Base-by-base conservation (phyloP, 2,888 invertebrate genomes). In the Miltochrista miniata region DNA sequence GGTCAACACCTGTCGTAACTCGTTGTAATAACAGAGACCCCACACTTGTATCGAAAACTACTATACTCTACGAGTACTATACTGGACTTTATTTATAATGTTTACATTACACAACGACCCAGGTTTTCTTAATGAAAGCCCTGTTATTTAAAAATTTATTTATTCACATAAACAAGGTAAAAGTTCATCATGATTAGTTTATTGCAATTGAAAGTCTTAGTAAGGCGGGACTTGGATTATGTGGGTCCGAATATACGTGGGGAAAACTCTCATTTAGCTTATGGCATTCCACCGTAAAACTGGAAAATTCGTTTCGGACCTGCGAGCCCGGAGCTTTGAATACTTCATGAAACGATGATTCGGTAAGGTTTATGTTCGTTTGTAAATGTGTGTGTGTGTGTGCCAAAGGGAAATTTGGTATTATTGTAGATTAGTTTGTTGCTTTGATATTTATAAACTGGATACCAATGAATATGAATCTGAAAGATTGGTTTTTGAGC, bases 201-300 rank as follows among this genome's bases (percentile, higher is more conserved):
- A 74, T 74, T 72, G 71, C 66, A 68, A 79, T 77, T 74, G 65
- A 51, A 60, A 64, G 62, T 61, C 65, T 24, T 44, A 49, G 38
- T 68, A 61, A 61, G 64, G 66, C 67, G 72, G 64, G 48, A 59
- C 56, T 56, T 54, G 70, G 70, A 70, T 76, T 76, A 73, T 63
- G 49, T 59, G 59, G 62, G 65, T 48, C 42, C 44, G 59, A 60
- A 59, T 64, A 61, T 30, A 60, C 55, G 38, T 55, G 55, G 60
- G 59, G 64, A 45, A 48, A 46, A 63, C 61, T 70, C 79, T 79
- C 79, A 80, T 83, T 83, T 76, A 70, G 83, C 81, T 83, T 79
- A 79, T 63, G 62, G 70, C 75, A 53, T 45, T 71, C 61, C 55
- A 52, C 66, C 70, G 72, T 74, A 76, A 79, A 77, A 72, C 68